Evolutionary conservation across 2,797 vertebrate genomes (phyloP).

Genomic region (Enteromius fasciolatus): DNA sequence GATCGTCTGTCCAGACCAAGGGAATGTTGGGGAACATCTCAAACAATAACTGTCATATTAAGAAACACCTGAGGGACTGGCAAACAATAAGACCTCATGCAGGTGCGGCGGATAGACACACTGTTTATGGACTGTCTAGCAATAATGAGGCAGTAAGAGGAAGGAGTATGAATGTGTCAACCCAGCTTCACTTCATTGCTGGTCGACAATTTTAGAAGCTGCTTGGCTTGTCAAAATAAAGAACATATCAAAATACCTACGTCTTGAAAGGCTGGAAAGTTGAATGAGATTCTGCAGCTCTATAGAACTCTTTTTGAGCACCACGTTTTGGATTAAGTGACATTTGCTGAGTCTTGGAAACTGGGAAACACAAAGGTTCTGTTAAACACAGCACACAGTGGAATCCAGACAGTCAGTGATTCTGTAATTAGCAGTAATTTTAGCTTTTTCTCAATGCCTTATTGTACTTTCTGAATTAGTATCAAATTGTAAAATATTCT

Average conservation of each 20-base stretch:
- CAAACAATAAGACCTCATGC: slow-evolving; percentile 36
- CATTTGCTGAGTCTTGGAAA: neutral
- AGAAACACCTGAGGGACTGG: slow-evolving; percentile 28
- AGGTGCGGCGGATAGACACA: slow-evolving; percentile 14
- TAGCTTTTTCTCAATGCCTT: neutral
- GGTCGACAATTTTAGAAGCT: slow-evolving; percentile 24
- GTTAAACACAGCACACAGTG: neutral
- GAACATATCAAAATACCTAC: slow-evolving; percentile 9
- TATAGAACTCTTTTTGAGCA: neutral
- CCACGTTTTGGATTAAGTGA: neutral
- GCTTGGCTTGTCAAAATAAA: slow-evolving; percentile 45
- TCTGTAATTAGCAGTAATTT: neutral
- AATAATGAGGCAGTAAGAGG: slow-evolving; percentile 41
- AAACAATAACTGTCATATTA: slow-evolving; percentile 50
- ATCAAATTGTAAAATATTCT: neutral
- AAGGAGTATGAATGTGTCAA: slow-evolving; percentile 33
- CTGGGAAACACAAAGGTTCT: neutral
- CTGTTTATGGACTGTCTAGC: slow-evolving; percentile 47
- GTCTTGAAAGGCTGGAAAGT: slow-evolving; percentile 8
- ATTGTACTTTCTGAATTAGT: neutral
- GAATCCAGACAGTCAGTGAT: neutral
- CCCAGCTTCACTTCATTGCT: slow-evolving; percentile 25
- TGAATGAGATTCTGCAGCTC: slow-evolving; percentile 8
- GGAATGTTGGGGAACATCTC: slow-evolving; percentile 30
- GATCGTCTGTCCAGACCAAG: slow-evolving; percentile 41